Evolutionary conservation across 2,113 vertebrate species (phyloP).

Genomic region (Oceanodroma tethys): DNA sequence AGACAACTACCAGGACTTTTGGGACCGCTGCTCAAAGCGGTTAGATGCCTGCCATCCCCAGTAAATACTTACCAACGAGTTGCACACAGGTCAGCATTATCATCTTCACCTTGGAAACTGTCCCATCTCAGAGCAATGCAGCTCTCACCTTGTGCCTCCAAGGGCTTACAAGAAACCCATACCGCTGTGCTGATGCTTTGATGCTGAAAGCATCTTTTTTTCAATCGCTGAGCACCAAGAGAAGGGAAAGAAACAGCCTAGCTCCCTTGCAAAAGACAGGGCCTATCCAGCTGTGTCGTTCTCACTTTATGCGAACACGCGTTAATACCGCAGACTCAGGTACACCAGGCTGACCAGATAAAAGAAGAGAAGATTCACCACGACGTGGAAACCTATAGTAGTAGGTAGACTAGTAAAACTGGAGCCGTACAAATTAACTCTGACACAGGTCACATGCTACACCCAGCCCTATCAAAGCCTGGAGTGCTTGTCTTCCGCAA

Average conservation of each 20-base stretch:
- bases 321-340: neutral
- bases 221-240: neutral
- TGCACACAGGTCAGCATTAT: neutral
- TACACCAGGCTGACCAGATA: neutral
- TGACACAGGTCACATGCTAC: neutral
- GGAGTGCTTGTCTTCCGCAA: neutral
- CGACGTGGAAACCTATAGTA: neutral
- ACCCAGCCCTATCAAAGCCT: neutral
- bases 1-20: neutral
- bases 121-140: neutral
- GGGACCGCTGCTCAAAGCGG: neutral
- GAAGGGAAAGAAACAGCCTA: neutral
- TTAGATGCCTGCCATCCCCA: neutral
- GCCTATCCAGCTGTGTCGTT: neutral
- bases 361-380: neutral
- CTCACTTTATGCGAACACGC: neutral
- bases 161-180: neutral
- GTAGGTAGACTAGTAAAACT: neutral
- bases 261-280: neutral
- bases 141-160: neutral
- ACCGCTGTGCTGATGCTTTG: neutral
- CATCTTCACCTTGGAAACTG: neutral
- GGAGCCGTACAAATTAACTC: neutral
- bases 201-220: neutral
- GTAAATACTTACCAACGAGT: neutral